These are phyloP conservation scores for Callospermophilus lateralis DNA, from an alignment of 2,113 vertebrate genomes.

Conservation along the genomic window DNA sequence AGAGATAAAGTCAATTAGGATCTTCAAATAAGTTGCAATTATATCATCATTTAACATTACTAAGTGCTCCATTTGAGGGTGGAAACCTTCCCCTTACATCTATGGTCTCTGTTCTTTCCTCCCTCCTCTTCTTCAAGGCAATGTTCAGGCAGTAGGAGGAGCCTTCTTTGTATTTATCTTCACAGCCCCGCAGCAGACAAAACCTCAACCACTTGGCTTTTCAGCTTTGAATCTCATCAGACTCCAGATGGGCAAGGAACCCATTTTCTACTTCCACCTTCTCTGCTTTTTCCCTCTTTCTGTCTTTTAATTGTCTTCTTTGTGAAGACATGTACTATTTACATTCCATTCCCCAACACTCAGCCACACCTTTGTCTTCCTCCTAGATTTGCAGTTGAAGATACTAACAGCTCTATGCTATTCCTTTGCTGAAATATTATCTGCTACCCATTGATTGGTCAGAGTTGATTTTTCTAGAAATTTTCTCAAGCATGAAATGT, in stretches of 20 bases:
- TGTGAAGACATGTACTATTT: neutral
- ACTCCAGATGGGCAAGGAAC: neutral
- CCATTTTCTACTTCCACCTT: neutral
- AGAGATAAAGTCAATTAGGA: neutral
- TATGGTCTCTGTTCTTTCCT: neutral
- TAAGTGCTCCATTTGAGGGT: neutral
- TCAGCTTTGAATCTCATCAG: neutral
- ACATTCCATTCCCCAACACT: neutral
- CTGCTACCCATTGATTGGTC: neutral
- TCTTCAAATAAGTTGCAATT: neutral
- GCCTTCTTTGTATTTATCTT: too few relatives aligned
- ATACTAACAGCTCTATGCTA: neutral
- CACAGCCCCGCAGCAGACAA: too few relatives aligned
- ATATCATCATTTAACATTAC: neutral
- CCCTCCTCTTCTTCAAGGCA: too few relatives aligned
- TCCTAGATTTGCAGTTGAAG: conserved; percentile 28
- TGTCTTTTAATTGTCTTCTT: neutral
- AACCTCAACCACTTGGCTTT: too few relatives aligned
- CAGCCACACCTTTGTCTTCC: conserved; percentile 24
- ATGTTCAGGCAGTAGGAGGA: neutral
- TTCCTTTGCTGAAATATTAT: neutral
- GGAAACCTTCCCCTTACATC: neutral
- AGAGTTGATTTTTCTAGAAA: neutral
- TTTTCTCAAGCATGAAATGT: conserved; percentile 8
- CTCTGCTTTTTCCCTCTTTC: too few relatives aligned